A percentile compares a stretch with the other conserved stretches of the same genome.
Conservation (phyloP, 2,888 invertebrate species). For the Holacanthella duospinosa region DNA sequence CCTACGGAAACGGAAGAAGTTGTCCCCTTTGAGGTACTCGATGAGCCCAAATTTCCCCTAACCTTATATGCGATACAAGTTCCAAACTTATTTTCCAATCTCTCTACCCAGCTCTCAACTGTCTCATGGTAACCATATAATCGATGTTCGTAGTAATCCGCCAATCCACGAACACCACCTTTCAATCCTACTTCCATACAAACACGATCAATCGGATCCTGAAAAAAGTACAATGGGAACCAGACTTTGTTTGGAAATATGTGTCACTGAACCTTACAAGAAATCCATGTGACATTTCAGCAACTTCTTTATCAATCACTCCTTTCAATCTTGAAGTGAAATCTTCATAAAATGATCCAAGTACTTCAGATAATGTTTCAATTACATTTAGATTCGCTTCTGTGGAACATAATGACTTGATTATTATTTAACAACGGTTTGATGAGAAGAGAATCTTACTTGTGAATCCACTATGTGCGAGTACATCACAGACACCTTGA, state of each 20-base stretch:
- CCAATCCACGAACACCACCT: slow-evolving; percentile 50
- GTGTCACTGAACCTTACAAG: neutral
- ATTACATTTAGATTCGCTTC: neutral
- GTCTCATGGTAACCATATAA: slow-evolving; percentile 40
- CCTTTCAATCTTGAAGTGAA: neutral
- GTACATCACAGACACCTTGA: neutral
- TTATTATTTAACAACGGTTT: neutral
- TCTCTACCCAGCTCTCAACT: neutral
- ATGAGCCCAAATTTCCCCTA: neutral
- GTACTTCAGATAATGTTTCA: neutral
- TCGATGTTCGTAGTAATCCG: slow-evolving; percentile 50
- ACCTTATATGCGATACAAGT: neutral
- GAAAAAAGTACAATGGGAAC: no score
- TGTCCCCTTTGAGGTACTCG: neutral
- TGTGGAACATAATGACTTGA: neutral
- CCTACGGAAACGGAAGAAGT: neutral
- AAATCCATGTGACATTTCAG: neutral
- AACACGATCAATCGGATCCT: slow-evolving; percentile 53
- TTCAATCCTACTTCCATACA: slow-evolving; percentile 51
- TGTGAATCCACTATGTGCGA: neutral
- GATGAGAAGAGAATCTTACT: neutral
- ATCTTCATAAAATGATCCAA: neutral
- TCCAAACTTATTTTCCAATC: neutral
- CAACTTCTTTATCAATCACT: neutral
- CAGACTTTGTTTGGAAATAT: slow-evolving; percentile 19